A percentile compares a stretch with the other conserved stretches of the same genome.
These are phyloP conservation scores for Brachyopa scutellaris DNA, from an alignment of 2,888 invertebrate species.

Conservation along the genomic window DNA sequence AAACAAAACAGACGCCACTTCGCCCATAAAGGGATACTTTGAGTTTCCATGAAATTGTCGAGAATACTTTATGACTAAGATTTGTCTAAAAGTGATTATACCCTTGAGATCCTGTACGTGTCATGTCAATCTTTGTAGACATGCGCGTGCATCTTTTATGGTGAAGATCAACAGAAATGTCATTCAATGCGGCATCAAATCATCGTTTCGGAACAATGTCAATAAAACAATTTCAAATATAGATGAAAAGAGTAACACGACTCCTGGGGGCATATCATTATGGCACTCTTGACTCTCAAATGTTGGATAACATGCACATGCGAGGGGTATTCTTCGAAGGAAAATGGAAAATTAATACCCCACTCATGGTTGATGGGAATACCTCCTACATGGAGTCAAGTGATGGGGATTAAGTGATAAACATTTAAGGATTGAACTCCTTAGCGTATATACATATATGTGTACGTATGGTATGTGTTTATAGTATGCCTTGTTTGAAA, in stretches of 20 bases:
- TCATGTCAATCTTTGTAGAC: constrained; percentile 13
- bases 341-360: too few relatives aligned
- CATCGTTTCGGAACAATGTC: not conserved
- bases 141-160: not conserved
- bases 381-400: not conserved
- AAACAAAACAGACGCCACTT: not conserved
- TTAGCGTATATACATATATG: too few relatives aligned
- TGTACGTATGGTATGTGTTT: too few relatives aligned
- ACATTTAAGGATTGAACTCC: not conserved
- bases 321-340: not conserved
- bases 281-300: not conserved
- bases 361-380: not conserved
- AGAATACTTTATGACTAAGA: not conserved
- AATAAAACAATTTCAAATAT: not conserved
- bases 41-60: not conserved
- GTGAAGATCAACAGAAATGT: not conserved
- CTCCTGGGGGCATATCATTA: constrained; percentile 16
- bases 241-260: constrained; percentile 6
- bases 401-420: not conserved
- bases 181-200: not conserved
- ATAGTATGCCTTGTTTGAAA: too few relatives aligned
- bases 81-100: not conserved
- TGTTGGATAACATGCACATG: not conserved
- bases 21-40: not conserved
- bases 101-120: not conserved